Evolutionary conservation across 64 coral and sea anemone species (phyloP).

Genomic region (Acropora tenuis): DNA sequence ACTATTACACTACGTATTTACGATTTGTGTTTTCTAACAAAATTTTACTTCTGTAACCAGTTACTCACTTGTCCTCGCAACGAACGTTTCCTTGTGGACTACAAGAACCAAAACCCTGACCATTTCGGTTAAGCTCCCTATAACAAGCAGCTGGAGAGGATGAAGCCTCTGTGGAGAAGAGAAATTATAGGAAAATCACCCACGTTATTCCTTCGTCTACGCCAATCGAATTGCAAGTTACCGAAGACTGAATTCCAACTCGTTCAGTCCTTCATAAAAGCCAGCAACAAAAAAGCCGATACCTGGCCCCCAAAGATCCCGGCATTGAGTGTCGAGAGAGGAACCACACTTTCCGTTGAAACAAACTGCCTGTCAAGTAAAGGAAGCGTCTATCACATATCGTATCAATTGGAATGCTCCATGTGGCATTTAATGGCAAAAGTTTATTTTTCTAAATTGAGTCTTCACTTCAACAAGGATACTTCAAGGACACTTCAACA

Average conservation of each 20-base stretch:
- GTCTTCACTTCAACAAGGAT: too few species aligned
- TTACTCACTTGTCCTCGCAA: constrained; percentile 45
- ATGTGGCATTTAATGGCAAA: too few species aligned
- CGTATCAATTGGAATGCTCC: too few species aligned
- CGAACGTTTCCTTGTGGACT: constrained; percentile 1
- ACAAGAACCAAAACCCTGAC: constrained; percentile 65
- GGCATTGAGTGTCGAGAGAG: constrained; percentile 61
- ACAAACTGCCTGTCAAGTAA: constrained; percentile 61
- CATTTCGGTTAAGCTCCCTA: constrained; percentile 49
- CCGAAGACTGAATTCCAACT: too few species aligned
- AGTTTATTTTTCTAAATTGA: too few species aligned
- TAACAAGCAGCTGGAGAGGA: constrained; percentile 53
- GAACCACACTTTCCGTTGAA: constrained; percentile 57
- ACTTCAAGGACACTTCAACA: too few species aligned
- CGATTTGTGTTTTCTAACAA: too few species aligned
- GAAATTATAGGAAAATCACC: too few species aligned
- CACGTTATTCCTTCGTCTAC: too few species aligned
- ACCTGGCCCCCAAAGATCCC: constrained; percentile 83
- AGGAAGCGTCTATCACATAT: background rate
- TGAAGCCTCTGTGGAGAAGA: constrained; percentile 29
- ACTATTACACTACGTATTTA: too few species aligned
- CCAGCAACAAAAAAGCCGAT: background rate
- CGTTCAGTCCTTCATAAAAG: too few species aligned
- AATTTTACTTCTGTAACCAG: background rate
- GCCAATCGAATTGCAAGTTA: too few species aligned